Percentiles rank a stretch among this genome's conserved stretches.
Evolutionary conservation across 2,113 vertebrate species (phyloP).

Genomic region (Eonycteris spelaea): DNA sequence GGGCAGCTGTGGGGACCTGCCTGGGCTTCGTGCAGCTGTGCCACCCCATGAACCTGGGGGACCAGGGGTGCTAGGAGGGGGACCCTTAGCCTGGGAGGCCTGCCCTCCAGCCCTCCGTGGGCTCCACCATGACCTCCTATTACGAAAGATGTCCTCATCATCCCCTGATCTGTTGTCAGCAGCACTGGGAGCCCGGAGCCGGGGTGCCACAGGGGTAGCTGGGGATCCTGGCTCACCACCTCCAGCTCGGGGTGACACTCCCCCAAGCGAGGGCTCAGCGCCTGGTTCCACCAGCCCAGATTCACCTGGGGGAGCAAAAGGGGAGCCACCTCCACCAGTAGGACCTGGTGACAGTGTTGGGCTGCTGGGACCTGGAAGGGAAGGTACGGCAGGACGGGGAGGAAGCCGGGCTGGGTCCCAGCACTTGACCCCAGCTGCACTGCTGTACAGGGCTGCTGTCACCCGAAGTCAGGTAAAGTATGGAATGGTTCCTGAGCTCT

Average conservation of each 20-base stretch:
- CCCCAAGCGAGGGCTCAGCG: slow-evolving; percentile 84
- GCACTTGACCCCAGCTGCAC: slow-evolving; percentile 91
- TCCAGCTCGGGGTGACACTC: slow-evolving; percentile 83
- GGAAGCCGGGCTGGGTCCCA: slow-evolving; percentile 79
- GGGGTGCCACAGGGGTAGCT: slow-evolving; percentile 78
- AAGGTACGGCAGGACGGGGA: slow-evolving; percentile 71
- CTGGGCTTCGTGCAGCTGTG: slow-evolving; percentile 87
- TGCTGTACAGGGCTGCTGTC: slow-evolving; percentile 94
- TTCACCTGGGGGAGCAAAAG: slow-evolving; percentile 83
- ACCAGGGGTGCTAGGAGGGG: slow-evolving; percentile 66
- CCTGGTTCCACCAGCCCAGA: slow-evolving; percentile 90
- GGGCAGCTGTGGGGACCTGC: slow-evolving; percentile 91
- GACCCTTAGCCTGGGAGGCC: slow-evolving; percentile 83
- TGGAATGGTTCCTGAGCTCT: no score
- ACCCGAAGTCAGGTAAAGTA: slow-evolving; percentile 91
- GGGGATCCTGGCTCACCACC: slow-evolving; percentile 75
- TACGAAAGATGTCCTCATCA: slow-evolving; percentile 92
- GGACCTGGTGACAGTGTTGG: slow-evolving; percentile 67
- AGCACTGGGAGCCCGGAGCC: slow-evolving; percentile 83
- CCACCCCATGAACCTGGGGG: slow-evolving; percentile 71
- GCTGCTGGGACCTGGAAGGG: slow-evolving; percentile 85
- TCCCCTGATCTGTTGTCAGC: slow-evolving; percentile 94
- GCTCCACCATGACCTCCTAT: slow-evolving; percentile 89
- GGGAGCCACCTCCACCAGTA: slow-evolving; percentile 69
- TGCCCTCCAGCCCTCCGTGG: slow-evolving; percentile 84